phyloP scores from a whole-genome alignment of 2,888 invertebrate genomes.

The Salpingus planirostris region DNA sequence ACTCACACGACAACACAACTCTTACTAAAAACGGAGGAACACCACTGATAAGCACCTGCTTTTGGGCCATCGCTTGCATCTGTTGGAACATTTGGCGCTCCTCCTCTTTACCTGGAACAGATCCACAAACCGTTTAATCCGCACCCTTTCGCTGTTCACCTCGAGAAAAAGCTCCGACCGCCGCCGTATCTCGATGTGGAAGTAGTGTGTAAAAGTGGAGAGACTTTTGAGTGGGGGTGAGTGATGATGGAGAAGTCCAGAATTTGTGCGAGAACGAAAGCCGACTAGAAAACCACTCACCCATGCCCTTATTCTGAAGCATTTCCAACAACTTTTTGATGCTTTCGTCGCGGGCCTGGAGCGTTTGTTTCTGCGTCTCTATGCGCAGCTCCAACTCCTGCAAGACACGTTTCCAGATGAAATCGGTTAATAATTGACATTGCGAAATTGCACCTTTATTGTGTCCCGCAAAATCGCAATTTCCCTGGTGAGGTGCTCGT shows the following conservation, averaged over 20 bases:
- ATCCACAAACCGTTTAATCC: slow-evolving; percentile 37
- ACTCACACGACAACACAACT: slow-evolving; percentile 22
- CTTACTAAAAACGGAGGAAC: no score
- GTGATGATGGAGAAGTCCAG: no score
- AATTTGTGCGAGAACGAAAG: slow-evolving; percentile 9
- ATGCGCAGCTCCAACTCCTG: slow-evolving; percentile 93
- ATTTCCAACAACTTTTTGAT: slow-evolving; percentile 98
- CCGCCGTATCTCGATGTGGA: no score
- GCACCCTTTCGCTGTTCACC: no score
- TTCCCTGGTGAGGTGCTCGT: slow-evolving; percentile 88
- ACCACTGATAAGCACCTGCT: slow-evolving; percentile 75
- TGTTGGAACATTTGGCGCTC: slow-evolving; percentile 94
- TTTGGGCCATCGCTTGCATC: slow-evolving; percentile 94
- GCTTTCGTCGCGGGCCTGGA: slow-evolving; percentile 93
- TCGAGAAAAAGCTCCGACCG: no score
- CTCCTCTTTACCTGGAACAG: slow-evolving; percentile 85
- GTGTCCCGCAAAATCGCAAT: slow-evolving; percentile 88
- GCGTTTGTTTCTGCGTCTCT: slow-evolving; percentile 96
- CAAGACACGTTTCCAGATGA: background rate
- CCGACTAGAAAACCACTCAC: slow-evolving; percentile 63
- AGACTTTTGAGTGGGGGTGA: no score
- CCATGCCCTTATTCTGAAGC: slow-evolving; percentile 95
- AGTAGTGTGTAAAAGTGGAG: no score
- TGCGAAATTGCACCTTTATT: slow-evolving; percentile 62
- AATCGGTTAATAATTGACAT: background rate